phyloP scores from a whole-genome alignment of 2,113 vertebrate species.

The Vulpes vulpes region DNA sequence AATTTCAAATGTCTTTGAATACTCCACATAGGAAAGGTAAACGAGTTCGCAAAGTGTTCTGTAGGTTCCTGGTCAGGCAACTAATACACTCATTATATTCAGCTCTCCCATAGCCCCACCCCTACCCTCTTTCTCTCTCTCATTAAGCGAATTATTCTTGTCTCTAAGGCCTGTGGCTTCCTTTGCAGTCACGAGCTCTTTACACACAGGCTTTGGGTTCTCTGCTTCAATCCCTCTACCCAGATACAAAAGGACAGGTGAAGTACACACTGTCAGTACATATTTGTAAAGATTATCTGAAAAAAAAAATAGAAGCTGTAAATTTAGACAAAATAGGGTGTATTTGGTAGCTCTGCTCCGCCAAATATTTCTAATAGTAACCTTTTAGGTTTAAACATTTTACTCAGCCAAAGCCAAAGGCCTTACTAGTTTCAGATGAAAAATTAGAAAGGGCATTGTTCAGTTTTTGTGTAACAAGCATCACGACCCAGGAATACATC shows the following conservation, averaged over 20 bases:
- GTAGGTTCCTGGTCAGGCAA: not conserved
- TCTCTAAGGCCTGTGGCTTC: not conserved
- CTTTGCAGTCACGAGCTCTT: not conserved
- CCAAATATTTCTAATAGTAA: not conserved
- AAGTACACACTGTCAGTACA: not conserved
- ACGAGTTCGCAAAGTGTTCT: not conserved
- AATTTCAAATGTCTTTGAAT: not conserved
- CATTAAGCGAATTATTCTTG: not conserved
- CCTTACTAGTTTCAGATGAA: not conserved
- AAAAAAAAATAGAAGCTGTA: constrained; percentile 1
- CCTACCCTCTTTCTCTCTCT: not conserved
- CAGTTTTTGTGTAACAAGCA: not conserved
- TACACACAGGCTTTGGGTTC: not conserved
- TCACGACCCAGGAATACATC: not conserved
- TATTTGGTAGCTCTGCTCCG: not conserved
- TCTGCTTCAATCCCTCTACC: constrained; percentile 5
- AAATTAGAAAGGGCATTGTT: not conserved
- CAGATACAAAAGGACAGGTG: not conserved
- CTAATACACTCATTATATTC: not conserved
- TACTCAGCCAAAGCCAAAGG: not conserved
- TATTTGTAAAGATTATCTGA: constrained; percentile 15
- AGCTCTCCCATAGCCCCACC: accelerated
- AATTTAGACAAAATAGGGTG: not conserved
- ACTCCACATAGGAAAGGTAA: not conserved
- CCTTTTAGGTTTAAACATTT: not conserved